These are phyloP conservation scores for Leptoclinus maculatus DNA, from an alignment of 2,797 vertebrate genomes.

Conservation along the genomic window DNA sequence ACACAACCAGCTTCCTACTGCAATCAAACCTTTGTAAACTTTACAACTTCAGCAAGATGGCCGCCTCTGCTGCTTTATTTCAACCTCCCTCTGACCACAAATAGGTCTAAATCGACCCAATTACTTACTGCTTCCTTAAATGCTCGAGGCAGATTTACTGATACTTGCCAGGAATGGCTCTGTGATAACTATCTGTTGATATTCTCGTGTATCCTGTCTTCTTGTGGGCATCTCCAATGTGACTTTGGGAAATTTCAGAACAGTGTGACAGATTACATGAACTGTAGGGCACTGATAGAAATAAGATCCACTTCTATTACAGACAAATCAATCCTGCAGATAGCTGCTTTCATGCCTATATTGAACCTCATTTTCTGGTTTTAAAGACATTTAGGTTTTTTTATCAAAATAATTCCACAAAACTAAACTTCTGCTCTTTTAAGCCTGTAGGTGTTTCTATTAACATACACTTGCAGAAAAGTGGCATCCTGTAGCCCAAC, in stretches of 20 bases:
- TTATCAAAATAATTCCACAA: neutral
- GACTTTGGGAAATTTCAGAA: neutral
- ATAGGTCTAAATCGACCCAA: conserved; percentile 81
- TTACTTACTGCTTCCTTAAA: conserved; percentile 84
- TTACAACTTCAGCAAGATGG: conserved; percentile 65
- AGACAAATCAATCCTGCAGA: neutral
- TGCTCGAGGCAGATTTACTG: conserved; percentile 63
- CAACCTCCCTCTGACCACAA: conserved; percentile 78
- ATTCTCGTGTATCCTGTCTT: conserved; percentile 16
- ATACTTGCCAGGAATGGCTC: conserved; percentile 70
- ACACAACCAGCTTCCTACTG: conserved; percentile 73
- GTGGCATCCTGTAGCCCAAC: conserved; percentile 35
- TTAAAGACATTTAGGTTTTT: neutral
- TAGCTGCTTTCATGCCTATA: neutral
- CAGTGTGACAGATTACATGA: neutral
- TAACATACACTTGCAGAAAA: conserved; percentile 12
- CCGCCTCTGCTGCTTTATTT: conserved; percentile 80
- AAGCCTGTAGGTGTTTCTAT: neutral
- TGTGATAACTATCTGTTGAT: conserved; percentile 44
- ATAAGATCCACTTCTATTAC: neutral
- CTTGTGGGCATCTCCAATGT: neutral
- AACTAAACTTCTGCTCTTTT: neutral
- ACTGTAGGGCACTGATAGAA: neutral
- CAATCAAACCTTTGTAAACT: conserved; percentile 81
- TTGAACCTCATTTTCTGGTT: neutral